Evolutionary conservation across 1,140 invertebrate genomes (phyloP).

Genomic region (Daktulosphaira vitifoliae): DNA sequence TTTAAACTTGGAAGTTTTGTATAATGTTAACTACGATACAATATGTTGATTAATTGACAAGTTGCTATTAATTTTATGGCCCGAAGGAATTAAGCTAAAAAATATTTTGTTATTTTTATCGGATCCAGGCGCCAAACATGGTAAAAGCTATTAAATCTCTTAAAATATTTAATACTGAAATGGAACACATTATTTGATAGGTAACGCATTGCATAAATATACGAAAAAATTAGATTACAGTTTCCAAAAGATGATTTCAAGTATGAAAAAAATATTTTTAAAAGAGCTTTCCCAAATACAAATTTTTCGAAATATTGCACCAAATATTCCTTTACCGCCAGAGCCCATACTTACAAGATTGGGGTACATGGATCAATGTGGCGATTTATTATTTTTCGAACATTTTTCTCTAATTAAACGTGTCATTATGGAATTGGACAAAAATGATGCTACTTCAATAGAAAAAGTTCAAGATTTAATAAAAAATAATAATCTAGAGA

Average conservation of each 20-base stretch:
- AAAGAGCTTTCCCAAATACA: not conserved
- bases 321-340: not conserved
- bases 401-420: not conserved
- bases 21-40: not conserved
- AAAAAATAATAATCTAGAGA: no score
- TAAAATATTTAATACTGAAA: not conserved
- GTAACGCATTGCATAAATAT: not conserved
- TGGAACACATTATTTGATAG: not conserved
- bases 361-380: not conserved
- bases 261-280: not conserved
- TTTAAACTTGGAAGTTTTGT: not conserved
- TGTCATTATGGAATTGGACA: not conserved
- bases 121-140: not conserved
- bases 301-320: not conserved
- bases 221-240: not conserved
- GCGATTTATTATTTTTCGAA: not conserved
- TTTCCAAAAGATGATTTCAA: not conserved
- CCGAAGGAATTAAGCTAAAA: not conserved
- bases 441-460: not conserved
- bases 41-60: not conserved
- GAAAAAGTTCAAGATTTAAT: not conserved
- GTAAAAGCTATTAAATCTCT: not conserved
- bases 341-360: not conserved
- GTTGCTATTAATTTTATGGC: not conserved
- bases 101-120: conserved; percentile 2